Conservation (phyloP, 64 coral and sea anemone genomes). For the Dendronephthya gigantea region DNA sequence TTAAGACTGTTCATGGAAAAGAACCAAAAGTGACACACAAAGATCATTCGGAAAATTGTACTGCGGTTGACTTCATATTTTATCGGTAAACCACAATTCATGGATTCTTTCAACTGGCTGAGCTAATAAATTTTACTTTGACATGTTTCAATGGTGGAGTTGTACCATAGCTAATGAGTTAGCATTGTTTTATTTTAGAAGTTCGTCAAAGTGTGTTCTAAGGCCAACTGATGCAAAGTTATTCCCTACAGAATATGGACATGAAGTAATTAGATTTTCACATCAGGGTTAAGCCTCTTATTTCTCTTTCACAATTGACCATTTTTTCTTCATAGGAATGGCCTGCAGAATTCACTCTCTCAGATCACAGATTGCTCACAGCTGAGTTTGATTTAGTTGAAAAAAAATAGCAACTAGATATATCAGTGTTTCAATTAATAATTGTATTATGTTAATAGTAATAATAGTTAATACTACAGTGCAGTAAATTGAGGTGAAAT, state of each 20-base stretch:
- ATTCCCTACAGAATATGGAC: conserved; percentile 68
- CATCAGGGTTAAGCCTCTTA: background rate
- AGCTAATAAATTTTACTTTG: too few relatives aligned
- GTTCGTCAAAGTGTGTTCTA: conserved; percentile 35
- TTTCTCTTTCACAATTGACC: too few relatives aligned
- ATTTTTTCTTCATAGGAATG: conserved; percentile 47
- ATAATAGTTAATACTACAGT: too few relatives aligned
- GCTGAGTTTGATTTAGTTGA: conserved; percentile 85
- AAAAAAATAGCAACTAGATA: background rate
- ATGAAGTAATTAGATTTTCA: conserved; percentile 31
- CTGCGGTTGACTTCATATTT: conserved; percentile 95
- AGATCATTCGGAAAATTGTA: conserved; percentile 54
- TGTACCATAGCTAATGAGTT: too few relatives aligned
- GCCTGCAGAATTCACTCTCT: conserved; percentile 73
- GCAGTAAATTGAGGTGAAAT: too few relatives aligned
- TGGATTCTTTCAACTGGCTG: too few relatives aligned
- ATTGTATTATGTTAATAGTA: background rate
- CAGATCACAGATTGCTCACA: conserved; percentile 77
- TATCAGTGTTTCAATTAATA: background rate
- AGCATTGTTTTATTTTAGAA: conserved; percentile 26
- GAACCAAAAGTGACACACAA: conserved; percentile 79
- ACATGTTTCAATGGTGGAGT: too few relatives aligned
- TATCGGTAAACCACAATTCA: conserved; percentile 43
- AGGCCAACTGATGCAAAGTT: conserved; percentile 51
- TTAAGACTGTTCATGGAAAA: conserved; percentile 58